Conservation (phyloP, 2,888 invertebrate genomes). For the Leptopterna dolabrata region DNA sequence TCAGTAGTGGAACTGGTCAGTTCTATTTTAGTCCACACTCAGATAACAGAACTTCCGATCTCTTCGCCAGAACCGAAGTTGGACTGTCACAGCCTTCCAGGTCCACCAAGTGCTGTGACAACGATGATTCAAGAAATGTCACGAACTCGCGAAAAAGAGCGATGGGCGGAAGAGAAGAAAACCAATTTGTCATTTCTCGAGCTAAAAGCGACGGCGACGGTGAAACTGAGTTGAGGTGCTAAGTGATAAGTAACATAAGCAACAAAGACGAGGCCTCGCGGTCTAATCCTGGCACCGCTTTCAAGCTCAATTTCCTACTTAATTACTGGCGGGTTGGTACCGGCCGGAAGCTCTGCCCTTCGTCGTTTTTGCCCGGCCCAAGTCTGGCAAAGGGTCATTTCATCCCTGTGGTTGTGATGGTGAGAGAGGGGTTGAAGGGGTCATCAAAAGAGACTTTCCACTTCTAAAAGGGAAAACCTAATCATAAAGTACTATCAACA, state of each 20-base stretch:
- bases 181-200: background rate
- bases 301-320: conserved; percentile 31
- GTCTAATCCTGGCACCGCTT: conserved; percentile 28
- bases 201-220: background rate
- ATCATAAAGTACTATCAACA: background rate
- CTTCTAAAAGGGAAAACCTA: background rate
- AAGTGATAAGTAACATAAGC: conserved; percentile 32
- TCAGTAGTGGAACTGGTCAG: too few relatives aligned
- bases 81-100: too few relatives aligned
- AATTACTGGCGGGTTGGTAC: conserved; percentile 15
- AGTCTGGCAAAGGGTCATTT: too few relatives aligned
- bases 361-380: too few relatives aligned
- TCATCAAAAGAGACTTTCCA: background rate
- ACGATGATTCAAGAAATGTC: too few relatives aligned
- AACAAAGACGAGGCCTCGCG: conserved; percentile 24
- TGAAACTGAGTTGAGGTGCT: conserved; percentile 6
- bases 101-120: too few relatives aligned
- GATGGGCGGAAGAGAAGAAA: too few relatives aligned
- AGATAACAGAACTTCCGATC: too few relatives aligned
- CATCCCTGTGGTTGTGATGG: background rate
- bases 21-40: too few relatives aligned
- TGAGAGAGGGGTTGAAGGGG: too few relatives aligned
- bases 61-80: too few relatives aligned
- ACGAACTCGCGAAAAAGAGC: too few relatives aligned
- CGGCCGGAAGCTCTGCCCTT: background rate